Evolutionary conservation across 2,888 invertebrate genomes (phyloP), one percentile per base, ranked within the genome.

Genomic region (Pterobdella sp.): DNA sequence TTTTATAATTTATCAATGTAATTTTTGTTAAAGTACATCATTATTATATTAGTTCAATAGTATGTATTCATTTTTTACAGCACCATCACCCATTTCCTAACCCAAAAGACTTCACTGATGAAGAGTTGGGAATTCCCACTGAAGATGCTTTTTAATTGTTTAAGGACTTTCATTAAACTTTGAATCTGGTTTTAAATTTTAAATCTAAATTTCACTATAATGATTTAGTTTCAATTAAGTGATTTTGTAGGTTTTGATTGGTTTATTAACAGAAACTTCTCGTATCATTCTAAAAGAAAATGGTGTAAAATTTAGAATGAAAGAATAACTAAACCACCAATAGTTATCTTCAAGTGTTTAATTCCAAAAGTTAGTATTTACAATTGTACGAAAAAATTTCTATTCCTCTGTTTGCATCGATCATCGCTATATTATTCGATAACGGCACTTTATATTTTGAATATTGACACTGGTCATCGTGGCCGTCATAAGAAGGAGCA

Each of bases 391-490:
- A n/a, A n/a, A n/a, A n/a, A n/a, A n/a, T n/a, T n/a, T n/a, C n/a
- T n/a, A n/a, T n/a, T n/a, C n/a, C n/a, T n/a, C n/a, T n/a, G n/a
- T n/a, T n/a, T n/a, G n/a, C n/a, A n/a, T 56, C 60, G n/a, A 56
- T 56, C 37, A 37, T 35, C n/a, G 42, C 34, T 10, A 32, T 35
- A 3, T 56, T 3, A 26, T 56, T 26, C 4, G 3, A 26, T 26
- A 56, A 7, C 7, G 71, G 37, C 18, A 76, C 76, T 56, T 78
- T 78, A 72, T 77, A 78, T 36, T 74, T 70, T 63, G 75, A 75
- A 68, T 78, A 78, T 64, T 77, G 74, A 35, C 72, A 37, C 67
- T 78, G 78, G 68, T 78, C 78, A 32, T 74, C 72, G 42, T 75
- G 74, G 7, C 78, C 78, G 29, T 76, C 74, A 35, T 78, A 78